Percentiles rank a stretch among this genome's conserved stretches.
Conservation (phyloP, 2,113 vertebrate species). For the Martes martes region DNA sequence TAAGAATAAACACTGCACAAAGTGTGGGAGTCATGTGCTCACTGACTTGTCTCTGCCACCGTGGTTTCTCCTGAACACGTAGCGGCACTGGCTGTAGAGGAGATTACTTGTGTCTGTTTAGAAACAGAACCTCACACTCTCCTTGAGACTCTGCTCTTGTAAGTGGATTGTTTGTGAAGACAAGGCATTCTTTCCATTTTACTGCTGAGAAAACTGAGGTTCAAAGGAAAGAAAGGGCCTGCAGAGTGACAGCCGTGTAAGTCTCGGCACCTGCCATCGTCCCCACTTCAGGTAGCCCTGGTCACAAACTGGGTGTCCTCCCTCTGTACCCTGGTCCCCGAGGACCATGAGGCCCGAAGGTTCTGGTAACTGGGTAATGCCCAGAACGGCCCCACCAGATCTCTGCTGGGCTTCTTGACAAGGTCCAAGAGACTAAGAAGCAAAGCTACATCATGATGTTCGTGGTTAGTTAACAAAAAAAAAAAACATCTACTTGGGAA, state of each 20-base stretch:
- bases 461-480: neutral
- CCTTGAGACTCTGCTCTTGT: neutral
- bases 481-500: neutral
- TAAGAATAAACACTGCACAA: neutral
- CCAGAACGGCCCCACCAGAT: neutral
- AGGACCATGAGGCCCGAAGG: neutral
- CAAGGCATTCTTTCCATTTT: neutral
- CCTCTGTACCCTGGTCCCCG: neutral
- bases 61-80: neutral
- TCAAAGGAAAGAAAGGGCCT: neutral
- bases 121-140: neutral
- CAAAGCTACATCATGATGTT: neutral
- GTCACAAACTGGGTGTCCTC: neutral
- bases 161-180: neutral
- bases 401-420: neutral
- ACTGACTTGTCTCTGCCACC: neutral
- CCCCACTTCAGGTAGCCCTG: accelerated
- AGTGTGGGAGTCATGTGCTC: accelerated
- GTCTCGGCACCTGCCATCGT: accelerated
- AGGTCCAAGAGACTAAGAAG: neutral
- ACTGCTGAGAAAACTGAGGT: neutral
- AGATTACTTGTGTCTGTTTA: neutral
- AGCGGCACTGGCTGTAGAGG: too few relatives aligned
- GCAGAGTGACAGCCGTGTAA: accelerated
- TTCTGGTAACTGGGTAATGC: accelerated